Base-by-base conservation (phyloP, 2,113 vertebrate genomes). In the Etheostoma cragini region DNA sequence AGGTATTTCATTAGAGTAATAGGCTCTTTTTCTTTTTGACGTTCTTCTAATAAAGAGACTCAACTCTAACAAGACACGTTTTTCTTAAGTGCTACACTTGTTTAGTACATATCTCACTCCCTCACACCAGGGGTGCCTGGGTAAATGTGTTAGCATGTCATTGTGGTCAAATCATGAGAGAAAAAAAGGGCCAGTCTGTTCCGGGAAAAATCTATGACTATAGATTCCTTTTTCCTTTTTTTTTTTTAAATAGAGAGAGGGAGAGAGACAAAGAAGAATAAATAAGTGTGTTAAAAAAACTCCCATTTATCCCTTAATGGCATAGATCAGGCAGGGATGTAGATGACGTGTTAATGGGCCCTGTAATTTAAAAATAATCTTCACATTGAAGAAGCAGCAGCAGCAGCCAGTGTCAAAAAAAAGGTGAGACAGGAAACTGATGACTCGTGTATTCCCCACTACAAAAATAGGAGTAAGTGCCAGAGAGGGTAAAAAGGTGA, bases 231-330 rank as follows among this genome's bases (percentile, higher is more conserved):
- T 13, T 64, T 24, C 8, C 8, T 38, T 38, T 82, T 38, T 2
- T 10, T 38, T 82, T 53, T 3, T 24, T 46, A 30, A 56, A 46
- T 1, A 38, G 58, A 45, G 8, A 49, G 30, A 35, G 11, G n/a
- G 14, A 82, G 19, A 45, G 22, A 70, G 35, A 74, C 2, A 50
- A 13, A 65, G 62, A 82, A 76, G 68, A 87, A 89, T 72, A 87
- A 87, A 92, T 88, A 35, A 87, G 87, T 84, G 80, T 90, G 90
- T 92, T 86, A 86, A 88, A 79, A 76, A 84, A 86, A 83, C 66
- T 0, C 49, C 35, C 76, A 93, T 93, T 70, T 87, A 93, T 86
- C 62, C 35, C 66, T 84, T 91, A 91, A 93, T 93, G 88, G 88
- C 78, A 87, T 64, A 69, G 89, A 85, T 90, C 82, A 88, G 81